A percentile compares a stretch with the other conserved stretches of the same genome.
Evolutionary conservation across 2,888 invertebrate genomes (phyloP).

Genomic region (Parascotia fuliginaria): DNA sequence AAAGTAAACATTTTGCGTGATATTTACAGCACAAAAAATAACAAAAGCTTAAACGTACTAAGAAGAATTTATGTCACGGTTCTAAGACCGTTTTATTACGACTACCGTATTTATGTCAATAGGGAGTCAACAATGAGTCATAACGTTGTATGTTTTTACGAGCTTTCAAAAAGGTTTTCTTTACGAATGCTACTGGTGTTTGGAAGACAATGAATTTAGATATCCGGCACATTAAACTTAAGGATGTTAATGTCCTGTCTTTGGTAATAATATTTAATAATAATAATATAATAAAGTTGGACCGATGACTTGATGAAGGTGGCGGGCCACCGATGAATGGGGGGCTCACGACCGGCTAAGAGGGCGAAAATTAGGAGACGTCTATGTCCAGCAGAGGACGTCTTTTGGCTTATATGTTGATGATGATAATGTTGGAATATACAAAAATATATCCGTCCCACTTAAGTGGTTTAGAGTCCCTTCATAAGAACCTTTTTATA

Average conservation of each 20-base stretch:
- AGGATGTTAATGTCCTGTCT: neutral
- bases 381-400: no score
- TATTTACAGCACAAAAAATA: slow-evolving; percentile 53
- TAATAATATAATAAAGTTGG: neutral
- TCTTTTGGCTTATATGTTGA: no score
- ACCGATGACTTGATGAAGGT: no score
- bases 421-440: no score
- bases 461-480: no score
- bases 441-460: no score
- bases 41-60: slow-evolving; percentile 51
- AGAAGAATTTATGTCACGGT: slow-evolving; percentile 55
- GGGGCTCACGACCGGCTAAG: no score
- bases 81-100: slow-evolving; percentile 59
- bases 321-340: no score
- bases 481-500: no score
- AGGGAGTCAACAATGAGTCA: slow-evolving; percentile 66
- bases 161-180: slow-evolving; percentile 46
- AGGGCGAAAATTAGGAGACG: no score
- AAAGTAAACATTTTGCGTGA: slow-evolving; percentile 49
- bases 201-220: slow-evolving; percentile 51
- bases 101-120: slow-evolving; percentile 63
- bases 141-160: slow-evolving; percentile 65
- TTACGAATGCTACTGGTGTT: slow-evolving; percentile 40
- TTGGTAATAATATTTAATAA: neutral
- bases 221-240: slow-evolving; percentile 16